A percentile compares a stretch with the other conserved stretches of the same genome.
Conservation (phyloP, 1,140 invertebrate species). For the Tetragnatha versicolor region DNA sequence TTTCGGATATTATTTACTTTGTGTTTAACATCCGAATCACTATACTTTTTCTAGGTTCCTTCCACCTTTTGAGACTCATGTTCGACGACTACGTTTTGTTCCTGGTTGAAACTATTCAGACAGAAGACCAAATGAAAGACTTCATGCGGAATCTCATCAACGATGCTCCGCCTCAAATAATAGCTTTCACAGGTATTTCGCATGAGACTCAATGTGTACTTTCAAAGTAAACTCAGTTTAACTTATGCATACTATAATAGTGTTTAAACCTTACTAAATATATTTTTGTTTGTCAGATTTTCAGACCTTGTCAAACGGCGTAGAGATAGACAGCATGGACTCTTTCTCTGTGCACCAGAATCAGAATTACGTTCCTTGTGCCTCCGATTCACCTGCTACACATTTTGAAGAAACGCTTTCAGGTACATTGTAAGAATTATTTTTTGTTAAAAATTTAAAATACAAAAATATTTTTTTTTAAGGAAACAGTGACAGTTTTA, state of each 20-base stretch:
- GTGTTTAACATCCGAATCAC: too few species aligned
- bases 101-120: slow-evolving; percentile 65
- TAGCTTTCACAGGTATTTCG: slow-evolving; percentile 22
- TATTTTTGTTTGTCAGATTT: slow-evolving; percentile 9
- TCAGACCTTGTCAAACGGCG: slow-evolving; percentile 9
- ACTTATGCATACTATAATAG: too few species aligned
- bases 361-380: slow-evolving; percentile 20
- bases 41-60: slow-evolving; percentile 64
- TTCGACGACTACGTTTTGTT: slow-evolving; percentile 69
- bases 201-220: too few species aligned
- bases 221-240: too few species aligned
- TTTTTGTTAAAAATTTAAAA: too few species aligned
- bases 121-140: slow-evolving; percentile 64
- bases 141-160: slow-evolving; percentile 63
- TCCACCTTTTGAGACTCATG: slow-evolving; percentile 68
- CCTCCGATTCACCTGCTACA: slow-evolving; percentile 26
- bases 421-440: slow-evolving; percentile 15
- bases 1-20: too few species aligned
- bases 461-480: too few species aligned
- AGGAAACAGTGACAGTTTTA: too few species aligned
- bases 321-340: slow-evolving; percentile 22
- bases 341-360: slow-evolving; percentile 15
- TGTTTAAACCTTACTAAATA: neutral
- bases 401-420: slow-evolving; percentile 31
- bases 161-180: slow-evolving; percentile 59